A percentile compares a stretch with the other conserved stretches of the same genome.
Conservation (phyloP, 2,113 vertebrate species). For the Collichthys lucidus region DNA sequence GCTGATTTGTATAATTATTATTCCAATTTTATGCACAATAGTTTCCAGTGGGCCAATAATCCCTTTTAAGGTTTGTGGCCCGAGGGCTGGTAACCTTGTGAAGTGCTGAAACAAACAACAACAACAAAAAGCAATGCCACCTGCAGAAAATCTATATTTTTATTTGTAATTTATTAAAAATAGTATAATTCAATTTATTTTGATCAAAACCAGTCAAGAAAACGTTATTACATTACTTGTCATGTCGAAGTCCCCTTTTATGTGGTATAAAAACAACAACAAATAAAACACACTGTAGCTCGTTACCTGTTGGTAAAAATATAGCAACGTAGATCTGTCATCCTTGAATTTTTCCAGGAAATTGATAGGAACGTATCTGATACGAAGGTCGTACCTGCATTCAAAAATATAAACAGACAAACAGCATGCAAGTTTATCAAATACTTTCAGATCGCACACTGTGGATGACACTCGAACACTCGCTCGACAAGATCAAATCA, state of each 20-base stretch:
- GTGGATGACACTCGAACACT: background rate
- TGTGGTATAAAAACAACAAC: too few species aligned
- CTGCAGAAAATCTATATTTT: background rate
- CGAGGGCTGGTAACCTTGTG: background rate
- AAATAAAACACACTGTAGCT: too few species aligned
- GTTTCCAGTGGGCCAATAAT: background rate
- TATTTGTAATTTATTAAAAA: too few species aligned
- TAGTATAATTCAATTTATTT: too few species aligned
- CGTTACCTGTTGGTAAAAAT: constrained; percentile 98
- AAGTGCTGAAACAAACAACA: background rate
- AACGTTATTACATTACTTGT: too few species aligned
- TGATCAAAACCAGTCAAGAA: too few species aligned
- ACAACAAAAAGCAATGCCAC: background rate
- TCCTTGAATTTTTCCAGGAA: constrained; percentile 90
- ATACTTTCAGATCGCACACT: background rate
- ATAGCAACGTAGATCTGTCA: constrained; percentile 92
- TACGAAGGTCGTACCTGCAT: constrained; percentile 92
- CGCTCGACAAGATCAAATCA: background rate
- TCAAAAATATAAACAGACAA: background rate
- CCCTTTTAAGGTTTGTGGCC: too few species aligned
- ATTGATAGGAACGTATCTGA: constrained; percentile 92
- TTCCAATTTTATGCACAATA: background rate
- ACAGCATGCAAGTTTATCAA: background rate
- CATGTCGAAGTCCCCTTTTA: too few species aligned
- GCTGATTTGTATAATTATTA: background rate